Conservation (phyloP, 2,888 invertebrate species). For the Chrysolina haemoptera region DNA sequence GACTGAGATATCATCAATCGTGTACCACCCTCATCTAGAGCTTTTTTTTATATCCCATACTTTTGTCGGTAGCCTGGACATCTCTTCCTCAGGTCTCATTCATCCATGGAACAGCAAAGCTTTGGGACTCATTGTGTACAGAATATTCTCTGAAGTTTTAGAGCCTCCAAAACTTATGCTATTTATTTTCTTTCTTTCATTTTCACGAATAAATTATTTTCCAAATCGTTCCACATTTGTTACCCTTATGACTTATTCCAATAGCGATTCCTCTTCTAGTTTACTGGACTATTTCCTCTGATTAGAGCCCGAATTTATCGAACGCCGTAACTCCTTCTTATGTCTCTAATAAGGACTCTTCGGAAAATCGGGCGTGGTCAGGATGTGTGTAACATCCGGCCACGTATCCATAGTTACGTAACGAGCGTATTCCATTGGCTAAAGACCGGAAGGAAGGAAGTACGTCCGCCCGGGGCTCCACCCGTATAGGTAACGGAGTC, state of each 20-base stretch:
- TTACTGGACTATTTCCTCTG: slow-evolving; percentile 14
- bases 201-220: neutral
- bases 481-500: slow-evolving; percentile 47
- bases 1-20: no score
- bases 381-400: slow-evolving; percentile 32
- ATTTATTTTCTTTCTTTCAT: neutral
- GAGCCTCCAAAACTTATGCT: no score
- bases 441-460: slow-evolving; percentile 66
- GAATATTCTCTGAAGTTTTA: no score
- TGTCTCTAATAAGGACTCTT: slow-evolving; percentile 38
- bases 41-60: no score
- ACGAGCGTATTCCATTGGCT: slow-evolving; percentile 61
- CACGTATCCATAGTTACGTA: slow-evolving; percentile 64
- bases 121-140: no score
- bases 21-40: no score
- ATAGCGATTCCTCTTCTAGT: neutral
- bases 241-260: neutral
- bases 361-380: slow-evolving; percentile 28
- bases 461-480: slow-evolving; percentile 58
- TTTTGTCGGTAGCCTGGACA: no score
- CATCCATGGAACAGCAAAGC: no score
- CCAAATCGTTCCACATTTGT: neutral
- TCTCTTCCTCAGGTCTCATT: no score
- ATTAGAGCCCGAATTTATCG: slow-evolving; percentile 34
- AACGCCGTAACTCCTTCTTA: slow-evolving; percentile 42